These are phyloP conservation scores for Balearica regulorum DNA, from an alignment of 2,797 vertebrate species.

Conservation along the genomic window DNA sequence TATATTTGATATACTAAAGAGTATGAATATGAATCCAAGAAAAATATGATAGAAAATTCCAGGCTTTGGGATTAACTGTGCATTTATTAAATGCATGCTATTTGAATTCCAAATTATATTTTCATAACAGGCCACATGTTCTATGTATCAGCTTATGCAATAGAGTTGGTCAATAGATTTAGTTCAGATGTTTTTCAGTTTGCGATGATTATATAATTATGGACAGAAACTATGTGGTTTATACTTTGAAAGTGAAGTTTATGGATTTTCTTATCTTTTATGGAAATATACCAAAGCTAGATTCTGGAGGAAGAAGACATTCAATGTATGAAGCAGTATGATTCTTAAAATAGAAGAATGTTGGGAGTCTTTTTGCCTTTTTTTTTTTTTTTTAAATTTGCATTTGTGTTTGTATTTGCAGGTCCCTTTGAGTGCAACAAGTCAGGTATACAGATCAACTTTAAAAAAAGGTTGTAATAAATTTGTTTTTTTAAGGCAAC, in stretches of 20 bases:
- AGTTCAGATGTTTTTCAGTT: background rate
- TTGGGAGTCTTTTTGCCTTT: accelerated
- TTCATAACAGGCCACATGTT: background rate
- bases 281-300: background rate
- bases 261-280: background rate
- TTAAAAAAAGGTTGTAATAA: background rate
- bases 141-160: background rate
- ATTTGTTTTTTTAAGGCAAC: background rate
- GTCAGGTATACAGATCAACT: background rate
- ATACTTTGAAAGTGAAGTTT: background rate
- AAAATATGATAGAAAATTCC: constrained; percentile 9
- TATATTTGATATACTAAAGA: constrained; percentile 14
- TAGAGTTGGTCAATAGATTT: background rate
- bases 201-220: background rate
- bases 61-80: background rate
- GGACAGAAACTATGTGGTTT: background rate
- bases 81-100: background rate
- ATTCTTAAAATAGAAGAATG: background rate
- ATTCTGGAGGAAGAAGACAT: background rate
- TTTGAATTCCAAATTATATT: constrained; percentile 12
- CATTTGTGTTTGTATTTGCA: background rate
- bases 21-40: background rate
- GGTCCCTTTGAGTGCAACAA: background rate
- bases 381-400: accelerated
- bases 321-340: background rate